Evolutionary conservation across 2,888 invertebrate species (phyloP), one percentile per base, ranked within the genome.

Genomic region (Magallana nippona): DNA sequence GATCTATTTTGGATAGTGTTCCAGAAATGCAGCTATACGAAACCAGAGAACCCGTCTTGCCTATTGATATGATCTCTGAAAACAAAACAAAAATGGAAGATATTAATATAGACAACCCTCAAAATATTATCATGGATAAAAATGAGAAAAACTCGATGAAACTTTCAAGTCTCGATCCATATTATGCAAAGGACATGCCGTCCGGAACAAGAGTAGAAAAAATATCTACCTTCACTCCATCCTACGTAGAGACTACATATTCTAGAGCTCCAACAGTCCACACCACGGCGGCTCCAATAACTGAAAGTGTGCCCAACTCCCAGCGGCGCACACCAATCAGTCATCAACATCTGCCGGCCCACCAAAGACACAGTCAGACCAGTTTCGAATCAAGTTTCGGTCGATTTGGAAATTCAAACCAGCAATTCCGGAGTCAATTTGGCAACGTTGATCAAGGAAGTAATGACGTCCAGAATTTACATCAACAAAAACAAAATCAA

Each of bases 151-250:
- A 71, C 22, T 27, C 71, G 5, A 27, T 71, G 27, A 71, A 71
- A 27, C 11, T 71, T 22, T 71, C 71, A 2, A 71, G 71, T 22
- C 22, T 71, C 15, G 71, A 71, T 15, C 71, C 71, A 71, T 71
- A 71, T 71, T 71, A 71, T 13, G 13, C 71, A 71, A 71, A 71
- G 15, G 71, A 71, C 22, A 71, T 71, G 10, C 19, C 22, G 15
- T 71, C 71, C 15, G 71, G 71, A 22, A 71, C 71, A 27, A 71
- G 15, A 17, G 15, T 71, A 71, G 71, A 71, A 71, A 71, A 32
- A 27, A 71, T 71, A 3, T 71, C 71, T 5, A 71, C 71, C 15
- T 27, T 71, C 32, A 71, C 32, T 15, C 71, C 71, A 2, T 22
- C 27, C 11, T 27, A 71, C 15, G 32, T 32, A 2, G 71, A 71